phyloP scores from a whole-genome alignment of 2,113 vertebrate genomes.

The Bolborhynchus lineola region DNA sequence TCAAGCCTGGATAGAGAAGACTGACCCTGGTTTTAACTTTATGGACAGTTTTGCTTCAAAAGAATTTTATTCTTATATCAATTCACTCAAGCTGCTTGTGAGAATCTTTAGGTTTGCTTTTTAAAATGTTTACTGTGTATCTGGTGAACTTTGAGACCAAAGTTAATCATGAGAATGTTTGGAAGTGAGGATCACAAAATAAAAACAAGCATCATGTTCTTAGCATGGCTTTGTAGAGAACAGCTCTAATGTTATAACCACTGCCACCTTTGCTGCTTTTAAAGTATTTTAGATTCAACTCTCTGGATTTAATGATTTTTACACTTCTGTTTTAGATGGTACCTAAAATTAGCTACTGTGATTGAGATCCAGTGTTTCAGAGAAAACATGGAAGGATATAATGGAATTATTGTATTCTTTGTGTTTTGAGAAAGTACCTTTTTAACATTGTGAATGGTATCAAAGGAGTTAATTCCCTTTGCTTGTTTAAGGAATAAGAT shows the following conservation, averaged over 20 bases:
- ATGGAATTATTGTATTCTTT: not conserved
- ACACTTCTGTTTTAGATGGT: not conserved
- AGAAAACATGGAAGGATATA: not conserved
- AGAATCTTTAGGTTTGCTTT: not conserved
- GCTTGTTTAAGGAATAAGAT: not conserved
- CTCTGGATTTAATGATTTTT: not conserved
- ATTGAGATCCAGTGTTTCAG: not conserved
- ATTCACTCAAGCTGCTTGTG: not conserved
- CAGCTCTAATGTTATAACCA: not conserved
- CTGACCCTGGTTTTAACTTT: not conserved
- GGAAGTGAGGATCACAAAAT: not conserved
- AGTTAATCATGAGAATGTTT: not conserved
- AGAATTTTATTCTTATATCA: not conserved
- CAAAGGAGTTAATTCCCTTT: not conserved
- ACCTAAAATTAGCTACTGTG: not conserved
- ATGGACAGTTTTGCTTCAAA: not conserved
- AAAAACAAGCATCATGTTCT: not conserved
- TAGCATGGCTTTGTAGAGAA: not conserved
- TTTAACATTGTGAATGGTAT: not conserved
- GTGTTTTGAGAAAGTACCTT: not conserved
- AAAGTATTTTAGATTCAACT: not conserved
- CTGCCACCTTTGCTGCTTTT: not conserved
- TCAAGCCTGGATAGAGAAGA: not conserved
- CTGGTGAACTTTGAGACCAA: not conserved
- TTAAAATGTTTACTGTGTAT: not conserved